Evolutionary conservation across 2,888 invertebrate genomes (phyloP).

Genomic region (Apamea anceps): DNA sequence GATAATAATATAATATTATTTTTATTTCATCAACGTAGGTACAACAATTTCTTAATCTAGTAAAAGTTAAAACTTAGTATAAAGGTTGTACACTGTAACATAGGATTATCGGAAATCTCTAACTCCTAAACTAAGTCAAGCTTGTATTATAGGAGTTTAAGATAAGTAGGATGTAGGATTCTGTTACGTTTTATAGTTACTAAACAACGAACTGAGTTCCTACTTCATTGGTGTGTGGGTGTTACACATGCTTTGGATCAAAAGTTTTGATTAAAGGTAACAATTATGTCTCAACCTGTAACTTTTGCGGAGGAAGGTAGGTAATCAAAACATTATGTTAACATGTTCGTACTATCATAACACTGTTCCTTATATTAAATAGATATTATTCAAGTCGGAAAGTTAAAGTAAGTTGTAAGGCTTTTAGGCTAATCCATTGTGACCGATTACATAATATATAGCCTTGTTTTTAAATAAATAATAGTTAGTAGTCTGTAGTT

Average conservation of each 20-base stretch:
- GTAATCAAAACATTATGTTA: conserved; percentile 16
- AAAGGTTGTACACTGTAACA: no score
- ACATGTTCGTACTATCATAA: background rate
- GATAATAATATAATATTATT: no score
- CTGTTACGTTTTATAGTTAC: background rate
- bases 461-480: background rate
- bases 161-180: no score
- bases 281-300: background rate
- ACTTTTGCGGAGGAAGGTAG: background rate
- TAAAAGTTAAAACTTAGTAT: no score
- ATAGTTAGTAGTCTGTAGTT: background rate
- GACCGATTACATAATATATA: background rate
- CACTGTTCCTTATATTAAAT: background rate
- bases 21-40: no score
- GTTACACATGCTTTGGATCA: background rate
- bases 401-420: conserved; percentile 1
- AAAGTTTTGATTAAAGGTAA: background rate
- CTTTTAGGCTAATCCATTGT: conserved; percentile 33
- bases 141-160: no score
- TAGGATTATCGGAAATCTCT: no score
- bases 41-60: no score
- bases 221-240: background rate
- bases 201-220: background rate
- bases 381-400: background rate
- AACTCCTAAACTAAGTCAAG: no score